Conservation (phyloP, 2,113 vertebrate genomes). For the Notothenia rossii region DNA sequence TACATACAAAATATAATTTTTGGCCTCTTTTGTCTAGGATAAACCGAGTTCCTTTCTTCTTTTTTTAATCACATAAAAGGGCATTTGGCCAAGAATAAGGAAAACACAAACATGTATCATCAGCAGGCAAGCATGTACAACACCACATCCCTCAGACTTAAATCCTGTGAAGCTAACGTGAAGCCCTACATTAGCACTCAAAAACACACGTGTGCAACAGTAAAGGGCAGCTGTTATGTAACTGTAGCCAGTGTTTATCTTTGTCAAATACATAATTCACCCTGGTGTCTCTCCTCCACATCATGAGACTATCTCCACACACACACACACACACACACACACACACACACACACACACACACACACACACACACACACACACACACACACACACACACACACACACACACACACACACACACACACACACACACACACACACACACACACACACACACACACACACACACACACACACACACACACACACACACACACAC, state of each 20-base stretch:
- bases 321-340: too few species aligned
- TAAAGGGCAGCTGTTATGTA: constrained; percentile 47
- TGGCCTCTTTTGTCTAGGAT: background rate
- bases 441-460: too few species aligned
- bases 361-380: too few species aligned
- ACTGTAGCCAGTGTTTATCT: constrained; percentile 42
- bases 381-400: too few species aligned
- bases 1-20: background rate
- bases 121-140: background rate
- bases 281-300: constrained; percentile 30
- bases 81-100: background rate
- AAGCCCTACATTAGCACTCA: constrained; percentile 5
- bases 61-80: background rate
- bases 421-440: too few species aligned
- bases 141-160: background rate
- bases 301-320: constrained; percentile 54
- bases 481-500: too few species aligned
- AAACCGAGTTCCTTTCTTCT: background rate
- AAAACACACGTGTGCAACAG: constrained; percentile 4
- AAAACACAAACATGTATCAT: background rate
- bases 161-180: background rate
- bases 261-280: constrained; percentile 27
- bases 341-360: too few species aligned
- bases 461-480: too few species aligned
- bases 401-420: too few species aligned